Base-by-base conservation (phyloP, 2,797 vertebrate genomes). In the Epinephelus malabaricus region DNA sequence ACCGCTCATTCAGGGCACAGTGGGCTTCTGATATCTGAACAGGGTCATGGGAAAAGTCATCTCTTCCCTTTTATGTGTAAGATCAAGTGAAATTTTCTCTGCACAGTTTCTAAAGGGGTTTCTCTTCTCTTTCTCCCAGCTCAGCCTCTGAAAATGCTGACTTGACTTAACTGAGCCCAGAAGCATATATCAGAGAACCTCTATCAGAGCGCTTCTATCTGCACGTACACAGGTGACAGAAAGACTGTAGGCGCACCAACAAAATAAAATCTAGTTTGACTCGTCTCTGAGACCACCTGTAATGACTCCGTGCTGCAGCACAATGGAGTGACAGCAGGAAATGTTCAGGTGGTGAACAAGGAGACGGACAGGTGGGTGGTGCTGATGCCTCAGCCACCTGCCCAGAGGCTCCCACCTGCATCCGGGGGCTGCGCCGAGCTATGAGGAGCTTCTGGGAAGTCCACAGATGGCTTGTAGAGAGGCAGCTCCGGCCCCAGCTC, bases 1-100 rank as follows among this genome's bases (percentile, higher is more conserved):
- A 9, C 63, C 47, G 12, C 71, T 81, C n/a, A 34, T 46, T 82
- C 56, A 30, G 65, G 70, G 51, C 50, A 40, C 69, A 66, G 63
- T 17, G 60, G 76, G 63, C 81, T 81, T 88, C 78, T 86, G 69
- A 88, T 84, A 83, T 76, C 65, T 2, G 6, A 78, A 59, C 2
- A 0, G 69, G 81, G 88, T 86, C 86, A 78, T 82, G 82, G 85
- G 82, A 89, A 83, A 87, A 79, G 86, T 76, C 76, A 7, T 54
- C 11, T 59, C 66, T 73, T 74, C 65, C 51, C 74, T 81, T 82
- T 85, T 63, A 81, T 79, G 72, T n/a, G 4, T 0, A 40, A 84
- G 75, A 84, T 88, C 78, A 86, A 83, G 78, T 68, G 66, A 82
- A 40, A 69, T 67, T 71, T 64, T 73, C 66, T 56, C 19, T 0